phyloP scores from a whole-genome alignment of 2,888 invertebrate species.

The Apamea crenata region DNA sequence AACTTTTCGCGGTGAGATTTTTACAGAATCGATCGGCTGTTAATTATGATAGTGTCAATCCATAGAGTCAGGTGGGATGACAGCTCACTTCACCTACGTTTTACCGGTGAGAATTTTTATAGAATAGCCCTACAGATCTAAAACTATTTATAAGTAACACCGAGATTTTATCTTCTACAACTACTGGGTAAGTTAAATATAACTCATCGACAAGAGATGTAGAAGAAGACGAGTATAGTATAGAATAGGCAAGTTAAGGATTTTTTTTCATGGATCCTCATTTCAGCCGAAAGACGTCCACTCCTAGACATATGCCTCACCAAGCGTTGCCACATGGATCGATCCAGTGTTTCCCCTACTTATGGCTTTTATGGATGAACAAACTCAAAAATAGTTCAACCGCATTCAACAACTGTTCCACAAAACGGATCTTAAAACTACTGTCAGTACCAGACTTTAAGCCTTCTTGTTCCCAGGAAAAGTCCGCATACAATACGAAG shows the following conservation, averaged over 20 bases:
- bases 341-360: not conserved
- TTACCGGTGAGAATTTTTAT: no score
- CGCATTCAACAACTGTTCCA: slow-evolving; percentile 7
- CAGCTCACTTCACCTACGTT: no score
- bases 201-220: no score
- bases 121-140: no score
- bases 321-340: not conserved
- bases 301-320: not conserved
- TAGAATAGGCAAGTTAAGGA: not conserved
- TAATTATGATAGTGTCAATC: no score
- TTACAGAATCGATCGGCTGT: no score
- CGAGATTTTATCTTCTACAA: not conserved
- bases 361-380: slow-evolving; percentile 2
- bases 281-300: not conserved
- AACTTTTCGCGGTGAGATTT: no score
- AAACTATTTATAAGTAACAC: not conserved
- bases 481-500: slow-evolving; percentile 66
- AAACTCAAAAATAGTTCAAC: slow-evolving; percentile 12
- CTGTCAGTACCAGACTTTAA: slow-evolving; percentile 59
- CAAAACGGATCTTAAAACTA: slow-evolving; percentile 46
- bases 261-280: not conserved
- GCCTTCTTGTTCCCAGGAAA: slow-evolving; percentile 55
- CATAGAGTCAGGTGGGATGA: no score
- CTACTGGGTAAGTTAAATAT: not conserved
- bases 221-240: no score